phyloP scores from a whole-genome alignment of 92 coral and sea anemone species.

The Scolanthus callimorphus region DNA sequence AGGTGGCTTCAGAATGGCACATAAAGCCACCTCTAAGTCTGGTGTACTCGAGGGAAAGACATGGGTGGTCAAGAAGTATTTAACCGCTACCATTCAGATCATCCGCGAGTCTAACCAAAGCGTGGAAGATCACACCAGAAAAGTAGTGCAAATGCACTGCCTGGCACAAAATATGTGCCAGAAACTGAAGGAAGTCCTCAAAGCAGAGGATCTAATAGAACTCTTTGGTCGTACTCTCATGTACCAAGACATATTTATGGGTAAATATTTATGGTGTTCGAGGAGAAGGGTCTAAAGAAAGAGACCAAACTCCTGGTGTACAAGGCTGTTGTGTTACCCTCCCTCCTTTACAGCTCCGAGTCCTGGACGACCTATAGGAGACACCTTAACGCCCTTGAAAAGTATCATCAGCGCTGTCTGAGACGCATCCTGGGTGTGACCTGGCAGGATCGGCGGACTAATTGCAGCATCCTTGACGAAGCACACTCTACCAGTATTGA shows the following conservation, averaged over 20 bases:
- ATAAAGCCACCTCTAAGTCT: conserved; percentile 16
- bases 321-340: no score
- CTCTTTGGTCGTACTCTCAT: conserved; percentile 10
- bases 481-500: no score
- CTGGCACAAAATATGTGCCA: conserved; percentile 10
- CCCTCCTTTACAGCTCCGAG: no score
- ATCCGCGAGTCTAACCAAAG: conserved; percentile 9
- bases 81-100: conserved; percentile 2
- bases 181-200: conserved; percentile 2
- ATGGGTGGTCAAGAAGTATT: conserved; percentile 25
- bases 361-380: no score
- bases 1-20: conserved; percentile 27
- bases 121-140: conserved; percentile 30
- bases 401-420: no score
- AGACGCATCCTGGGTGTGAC: no score
- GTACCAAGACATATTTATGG: conserved; percentile 22
- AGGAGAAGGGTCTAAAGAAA: no score
- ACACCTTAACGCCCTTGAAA: no score
- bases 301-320: no score
- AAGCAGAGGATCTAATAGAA: conserved; percentile 4
- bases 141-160: conserved; percentile 31
- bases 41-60: conserved; percentile 16
- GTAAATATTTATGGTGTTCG: no score
- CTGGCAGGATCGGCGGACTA: no score
- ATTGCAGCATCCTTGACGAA: no score